phyloP scores from a whole-genome alignment of 2,888 invertebrate genomes.

The Drosophila infuscata region DNA sequence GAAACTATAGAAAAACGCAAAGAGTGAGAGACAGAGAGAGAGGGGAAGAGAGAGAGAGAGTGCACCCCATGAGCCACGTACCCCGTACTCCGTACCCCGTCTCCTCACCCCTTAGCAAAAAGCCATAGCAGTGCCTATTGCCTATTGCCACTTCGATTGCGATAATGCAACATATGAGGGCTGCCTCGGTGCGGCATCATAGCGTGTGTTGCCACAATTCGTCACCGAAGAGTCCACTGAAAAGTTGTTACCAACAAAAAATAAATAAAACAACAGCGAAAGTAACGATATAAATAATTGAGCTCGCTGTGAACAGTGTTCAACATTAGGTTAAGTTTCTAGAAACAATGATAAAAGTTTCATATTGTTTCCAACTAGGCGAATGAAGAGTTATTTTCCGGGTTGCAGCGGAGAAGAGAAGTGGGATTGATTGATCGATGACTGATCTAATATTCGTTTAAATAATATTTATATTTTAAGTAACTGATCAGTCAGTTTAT shows the following conservation, averaged over 20 bases:
- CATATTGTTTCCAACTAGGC: background rate
- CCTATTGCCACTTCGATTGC: slow-evolving; percentile 31
- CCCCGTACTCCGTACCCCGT: slow-evolving; percentile 20
- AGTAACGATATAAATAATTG: slow-evolving; percentile 18
- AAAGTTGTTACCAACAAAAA: slow-evolving; percentile 40
- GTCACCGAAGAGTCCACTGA: slow-evolving; percentile 50
- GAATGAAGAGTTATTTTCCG: background rate
- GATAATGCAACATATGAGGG: slow-evolving; percentile 36
- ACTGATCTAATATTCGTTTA: background rate
- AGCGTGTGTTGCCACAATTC: slow-evolving; percentile 65
- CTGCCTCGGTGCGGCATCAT: slow-evolving; percentile 19
- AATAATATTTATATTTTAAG: background rate
- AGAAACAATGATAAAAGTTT: slow-evolving; percentile 9
- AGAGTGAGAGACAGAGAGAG: background rate
- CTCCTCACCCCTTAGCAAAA: slow-evolving; percentile 19
- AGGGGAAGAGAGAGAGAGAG: background rate
- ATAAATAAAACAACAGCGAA: slow-evolving; percentile 30
- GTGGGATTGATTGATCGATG: background rate
- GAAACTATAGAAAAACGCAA: slow-evolving; percentile 70
- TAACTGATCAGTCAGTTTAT: background rate
- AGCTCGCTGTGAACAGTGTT: background rate
- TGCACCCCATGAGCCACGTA: slow-evolving; percentile 41
- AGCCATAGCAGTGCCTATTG: slow-evolving; percentile 45
- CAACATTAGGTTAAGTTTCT: slow-evolving; percentile 8
- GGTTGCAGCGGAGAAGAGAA: background rate